Conservation (phyloP, 2,113 vertebrate species). For the Corythaeola cristata region DNA sequence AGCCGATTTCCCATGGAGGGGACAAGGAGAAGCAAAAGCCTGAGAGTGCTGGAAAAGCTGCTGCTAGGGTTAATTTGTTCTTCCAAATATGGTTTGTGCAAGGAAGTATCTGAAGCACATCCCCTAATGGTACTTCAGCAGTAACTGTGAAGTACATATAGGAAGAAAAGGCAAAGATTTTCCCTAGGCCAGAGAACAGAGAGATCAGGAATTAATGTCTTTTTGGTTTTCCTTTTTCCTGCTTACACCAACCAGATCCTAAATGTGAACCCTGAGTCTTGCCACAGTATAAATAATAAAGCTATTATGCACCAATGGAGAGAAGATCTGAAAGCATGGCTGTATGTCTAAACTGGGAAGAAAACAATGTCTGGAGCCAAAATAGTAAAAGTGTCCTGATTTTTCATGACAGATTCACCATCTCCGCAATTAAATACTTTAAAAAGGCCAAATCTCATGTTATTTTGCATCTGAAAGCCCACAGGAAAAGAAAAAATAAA, state of each 20-base stretch:
- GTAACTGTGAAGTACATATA: neutral
- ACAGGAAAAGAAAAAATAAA: conserved; percentile 13
- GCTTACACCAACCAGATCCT: neutral
- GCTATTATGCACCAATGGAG: neutral
- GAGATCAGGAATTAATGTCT: neutral
- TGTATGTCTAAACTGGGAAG: neutral
- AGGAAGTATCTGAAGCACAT: neutral
- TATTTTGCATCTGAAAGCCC: conserved; percentile 49
- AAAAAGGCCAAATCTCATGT: conserved; percentile 20
- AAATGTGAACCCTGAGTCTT: neutral
- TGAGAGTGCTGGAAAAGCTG: neutral
- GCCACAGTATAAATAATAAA: neutral
- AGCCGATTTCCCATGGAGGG: neutral
- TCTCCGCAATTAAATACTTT: conserved; percentile 32
- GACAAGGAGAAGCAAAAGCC: neutral
- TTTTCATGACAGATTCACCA: conserved; percentile 27
- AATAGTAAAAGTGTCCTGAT: neutral
- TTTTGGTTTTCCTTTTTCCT: neutral
- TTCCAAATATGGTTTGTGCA: neutral
- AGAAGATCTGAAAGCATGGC: neutral
- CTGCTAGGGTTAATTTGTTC: neutral
- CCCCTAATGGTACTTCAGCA: neutral
- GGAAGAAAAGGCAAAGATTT: neutral
- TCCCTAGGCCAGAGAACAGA: neutral
- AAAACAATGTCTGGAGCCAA: neutral